Base-by-base conservation (phyloP, 2,888 invertebrate species). In the Prionchulus punctatus region DNA sequence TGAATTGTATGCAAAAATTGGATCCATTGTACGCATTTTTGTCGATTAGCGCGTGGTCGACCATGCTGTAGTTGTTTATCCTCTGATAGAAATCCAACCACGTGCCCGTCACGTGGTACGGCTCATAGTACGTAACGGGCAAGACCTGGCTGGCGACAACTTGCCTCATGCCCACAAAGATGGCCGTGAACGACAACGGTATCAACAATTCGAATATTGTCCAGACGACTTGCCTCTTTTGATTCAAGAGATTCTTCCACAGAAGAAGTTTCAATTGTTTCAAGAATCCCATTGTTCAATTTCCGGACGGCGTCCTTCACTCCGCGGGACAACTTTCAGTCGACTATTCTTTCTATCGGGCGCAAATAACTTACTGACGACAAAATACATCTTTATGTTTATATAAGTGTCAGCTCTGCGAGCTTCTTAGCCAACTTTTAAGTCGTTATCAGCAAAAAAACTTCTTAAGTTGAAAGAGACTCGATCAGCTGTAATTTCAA, bases 161-260 rank as follows among this genome's bases (percentile, higher is more conserved):
- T 27, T 21, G 57, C 42, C 42, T 26, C 36, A 30, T 18, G 48
- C 50, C 25, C 2, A 60, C 43, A 25, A 61, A 43, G 1, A 52
- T 60, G 30, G 58, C 50, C 15, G 28, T 62, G 57, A 72, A 67
- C 15, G 71, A 57, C 26, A 67, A 63, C 4, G 70, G 69, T 18
- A 71, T 59, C 48, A 67, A 55, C 15, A 87, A 72, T 71, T 86
- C 85, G 42, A 81, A 68, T 1, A 77, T 53, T 0, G 85, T 82
- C 68, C 84, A 82, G 45, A 79, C 60, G 53, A 80, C 80, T 70
- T 82, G 82, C 59, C 85, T 76, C 76, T 79, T 82, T 74, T 86
- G 85, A 47, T 86, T 78, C 1, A 82, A 71, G 74, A 81, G 84
- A 71, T 86, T 87, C 73, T 87, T 87, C 86, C 86, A 87, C 71